Percentiles rank a stretch among this genome's conserved stretches.
Conservation (phyloP, 2,888 invertebrate genomes). For the Toxonevra muliebris region DNA sequence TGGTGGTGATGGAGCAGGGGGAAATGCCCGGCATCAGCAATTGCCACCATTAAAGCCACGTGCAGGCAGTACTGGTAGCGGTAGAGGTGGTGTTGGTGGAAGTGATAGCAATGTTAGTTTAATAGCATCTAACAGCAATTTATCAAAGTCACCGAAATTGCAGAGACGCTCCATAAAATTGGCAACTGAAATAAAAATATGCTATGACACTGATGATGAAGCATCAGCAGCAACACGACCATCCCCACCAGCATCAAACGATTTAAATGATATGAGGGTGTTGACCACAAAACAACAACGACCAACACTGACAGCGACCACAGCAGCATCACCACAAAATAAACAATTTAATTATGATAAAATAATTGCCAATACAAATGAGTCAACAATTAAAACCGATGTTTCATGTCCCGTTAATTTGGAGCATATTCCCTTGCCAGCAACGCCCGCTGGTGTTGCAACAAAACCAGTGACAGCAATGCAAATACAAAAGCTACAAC, state of each 20-base stretch:
- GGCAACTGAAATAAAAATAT: constrained; percentile 57
- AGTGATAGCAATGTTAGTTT: constrained; percentile 30
- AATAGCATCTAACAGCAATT: constrained; percentile 32
- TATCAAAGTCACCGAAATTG: constrained; percentile 42
- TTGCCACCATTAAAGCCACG: constrained; percentile 59
- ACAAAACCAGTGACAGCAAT: neutral
- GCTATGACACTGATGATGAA: constrained; percentile 41
- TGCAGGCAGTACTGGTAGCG: constrained; percentile 28
- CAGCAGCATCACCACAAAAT: constrained; percentile 37
- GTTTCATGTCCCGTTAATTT: constrained; percentile 37
- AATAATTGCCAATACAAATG: neutral
- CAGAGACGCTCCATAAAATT: constrained; percentile 56
- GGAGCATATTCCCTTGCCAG: constrained; percentile 55
- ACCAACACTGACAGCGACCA: constrained; percentile 36
- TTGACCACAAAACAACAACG: constrained; percentile 15
- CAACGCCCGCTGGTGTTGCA: constrained; percentile 34
- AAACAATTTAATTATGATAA: constrained; percentile 16
- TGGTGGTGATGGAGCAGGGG: constrained; percentile 2
- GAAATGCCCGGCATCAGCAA: constrained; percentile 42
- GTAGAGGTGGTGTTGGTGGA: neutral
- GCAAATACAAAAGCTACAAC: neutral
- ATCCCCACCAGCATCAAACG: neutral
- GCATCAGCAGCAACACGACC: constrained; percentile 14
- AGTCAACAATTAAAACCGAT: constrained; percentile 5
- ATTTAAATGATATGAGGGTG: too few species aligned